Conservation (phyloP, 1,140 invertebrate species). For the Aphis gossypii region DNA sequence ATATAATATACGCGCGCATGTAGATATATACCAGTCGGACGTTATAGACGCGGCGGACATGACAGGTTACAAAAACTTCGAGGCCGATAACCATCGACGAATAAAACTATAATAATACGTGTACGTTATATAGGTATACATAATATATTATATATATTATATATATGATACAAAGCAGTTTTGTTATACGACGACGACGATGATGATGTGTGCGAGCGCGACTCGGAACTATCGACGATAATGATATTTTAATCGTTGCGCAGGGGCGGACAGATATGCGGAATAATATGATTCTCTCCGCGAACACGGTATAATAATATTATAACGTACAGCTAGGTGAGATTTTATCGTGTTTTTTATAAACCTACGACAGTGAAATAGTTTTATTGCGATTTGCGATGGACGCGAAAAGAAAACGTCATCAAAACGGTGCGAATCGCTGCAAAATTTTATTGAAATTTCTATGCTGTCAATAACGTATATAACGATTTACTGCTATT, state of each 20-base stretch:
- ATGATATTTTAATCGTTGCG: neutral
- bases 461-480: too few relatives aligned
- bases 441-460: too few relatives aligned
- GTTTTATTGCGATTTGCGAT: too few relatives aligned
- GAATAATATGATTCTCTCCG: neutral
- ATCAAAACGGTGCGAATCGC: too few relatives aligned
- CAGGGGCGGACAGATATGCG: neutral
- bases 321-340: neutral
- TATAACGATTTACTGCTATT: too few relatives aligned
- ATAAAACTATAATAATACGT: neutral
- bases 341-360: neutral
- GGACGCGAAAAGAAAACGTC: too few relatives aligned
- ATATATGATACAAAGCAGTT: neutral
- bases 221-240: neutral
- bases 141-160: neutral
- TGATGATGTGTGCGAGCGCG: neutral
- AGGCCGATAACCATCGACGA: slow-evolving; percentile 41
- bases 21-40: neutral
- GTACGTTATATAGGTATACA: too few relatives aligned
- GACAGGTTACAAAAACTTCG: slow-evolving; percentile 5
- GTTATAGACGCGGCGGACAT: neutral
- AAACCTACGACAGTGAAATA: too few relatives aligned
- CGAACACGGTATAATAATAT: too few relatives aligned
- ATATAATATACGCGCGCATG: neutral
- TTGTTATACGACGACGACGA: neutral